Conservation (phyloP, 2,113 vertebrate species). For the Lamprologus lemairii region DNA sequence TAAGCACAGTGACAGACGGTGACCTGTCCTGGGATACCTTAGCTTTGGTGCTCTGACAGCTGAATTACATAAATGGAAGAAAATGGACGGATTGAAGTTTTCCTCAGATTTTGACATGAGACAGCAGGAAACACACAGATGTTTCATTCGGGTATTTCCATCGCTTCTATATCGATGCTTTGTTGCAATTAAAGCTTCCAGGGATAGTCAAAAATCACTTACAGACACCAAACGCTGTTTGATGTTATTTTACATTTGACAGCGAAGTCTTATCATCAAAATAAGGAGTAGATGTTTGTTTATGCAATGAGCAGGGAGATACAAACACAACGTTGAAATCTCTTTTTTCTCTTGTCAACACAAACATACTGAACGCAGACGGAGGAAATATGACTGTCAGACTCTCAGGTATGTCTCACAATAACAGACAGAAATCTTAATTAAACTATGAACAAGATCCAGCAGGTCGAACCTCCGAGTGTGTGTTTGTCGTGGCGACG, state of each 20-base stretch:
- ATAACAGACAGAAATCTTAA: slow-evolving; percentile 22
- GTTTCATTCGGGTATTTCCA: not conserved
- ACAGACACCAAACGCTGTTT: not conserved
- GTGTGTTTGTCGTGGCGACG: not conserved
- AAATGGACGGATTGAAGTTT: not conserved
- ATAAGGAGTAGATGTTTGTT: slow-evolving; percentile 19
- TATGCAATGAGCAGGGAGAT: not conserved
- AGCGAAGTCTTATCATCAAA: not conserved
- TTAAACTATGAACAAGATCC: slow-evolving; percentile 35
- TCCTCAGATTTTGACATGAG: not conserved
- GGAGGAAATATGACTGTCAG: not conserved
- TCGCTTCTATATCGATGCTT: rapidly evolving
- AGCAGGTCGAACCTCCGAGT: not conserved
- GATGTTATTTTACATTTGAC: not conserved
- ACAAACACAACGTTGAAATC: not conserved
- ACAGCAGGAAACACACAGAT: not conserved
- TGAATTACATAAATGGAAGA: not conserved
- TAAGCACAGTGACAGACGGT: not conserved
- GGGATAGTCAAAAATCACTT: not conserved
- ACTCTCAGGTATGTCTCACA: not conserved
- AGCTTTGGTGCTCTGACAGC: not conserved
- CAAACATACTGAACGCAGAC: not conserved
- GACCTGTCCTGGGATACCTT: rapidly evolving
- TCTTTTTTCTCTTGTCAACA: not conserved
- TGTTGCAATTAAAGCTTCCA: not conserved